A percentile compares a stretch with the other conserved stretches of the same genome.
Evolutionary conservation across 2,888 invertebrate species (phyloP).

Genomic region (Amphipyra tragopoginis): DNA sequence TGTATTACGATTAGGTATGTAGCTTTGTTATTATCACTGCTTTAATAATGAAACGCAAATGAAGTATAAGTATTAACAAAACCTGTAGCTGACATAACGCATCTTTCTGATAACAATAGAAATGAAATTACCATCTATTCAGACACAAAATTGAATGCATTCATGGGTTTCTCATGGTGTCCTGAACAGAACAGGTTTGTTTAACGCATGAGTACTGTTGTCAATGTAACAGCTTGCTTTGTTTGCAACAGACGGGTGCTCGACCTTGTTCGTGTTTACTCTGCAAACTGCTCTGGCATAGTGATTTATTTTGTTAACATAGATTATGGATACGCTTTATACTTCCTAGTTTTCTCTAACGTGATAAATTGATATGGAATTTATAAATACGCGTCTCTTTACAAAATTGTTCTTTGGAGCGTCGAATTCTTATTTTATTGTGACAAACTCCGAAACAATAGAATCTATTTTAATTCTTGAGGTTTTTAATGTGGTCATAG

Average conservation of each 20-base stretch:
- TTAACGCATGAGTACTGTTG: conserved; percentile 36
- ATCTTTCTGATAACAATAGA: neutral
- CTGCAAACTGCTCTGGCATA: conserved; percentile 59
- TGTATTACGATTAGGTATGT: conserved; percentile 5
- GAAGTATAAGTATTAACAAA: neutral
- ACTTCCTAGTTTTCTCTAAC: conserved; percentile 54
- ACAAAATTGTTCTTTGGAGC: too few relatives aligned
- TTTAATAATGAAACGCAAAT: conserved; percentile 10
- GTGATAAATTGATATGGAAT: conserved; percentile 13
- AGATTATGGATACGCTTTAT: conserved; percentile 38
- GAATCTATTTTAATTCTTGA: too few relatives aligned
- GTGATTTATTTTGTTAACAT: conserved; percentile 73
- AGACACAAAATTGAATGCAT: conserved; percentile 5
- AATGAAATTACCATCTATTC: conserved; percentile 28
- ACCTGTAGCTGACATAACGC: neutral
- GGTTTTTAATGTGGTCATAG: too few relatives aligned
- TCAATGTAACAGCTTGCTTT: conserved; percentile 54
- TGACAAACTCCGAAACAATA: too few relatives aligned
- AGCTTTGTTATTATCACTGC: conserved; percentile 15
- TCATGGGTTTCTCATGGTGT: conserved; percentile 27
- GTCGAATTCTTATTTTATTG: too few relatives aligned
- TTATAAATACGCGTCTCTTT: conserved; percentile 5
- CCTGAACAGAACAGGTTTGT: conserved; percentile 40
- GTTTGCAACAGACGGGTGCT: conserved; percentile 60
- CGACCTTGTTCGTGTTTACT: conserved; percentile 69